These are phyloP conservation scores for Aradophagus sp. DNA, from an alignment of 1,140 invertebrate species.

Conservation along the genomic window DNA sequence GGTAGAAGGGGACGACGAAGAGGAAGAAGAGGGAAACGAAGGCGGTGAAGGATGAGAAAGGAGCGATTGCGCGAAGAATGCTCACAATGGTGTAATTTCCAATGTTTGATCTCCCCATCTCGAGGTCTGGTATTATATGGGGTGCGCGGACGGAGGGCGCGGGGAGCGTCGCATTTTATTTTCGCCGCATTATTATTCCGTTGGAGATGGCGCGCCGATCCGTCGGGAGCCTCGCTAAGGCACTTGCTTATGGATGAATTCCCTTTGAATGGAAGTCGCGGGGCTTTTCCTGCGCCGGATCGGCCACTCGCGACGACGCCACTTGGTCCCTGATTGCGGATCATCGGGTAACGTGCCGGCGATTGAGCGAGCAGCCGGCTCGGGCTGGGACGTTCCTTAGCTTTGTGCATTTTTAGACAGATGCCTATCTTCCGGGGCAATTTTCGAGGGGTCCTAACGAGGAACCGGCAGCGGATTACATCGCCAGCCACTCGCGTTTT, in stretches of 20 bases:
- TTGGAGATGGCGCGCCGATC: constrained; percentile 69
- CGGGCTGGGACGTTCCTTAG: not conserved
- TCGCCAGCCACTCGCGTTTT: too few species aligned
- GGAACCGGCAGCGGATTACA: too few species aligned
- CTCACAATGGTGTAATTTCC: constrained; percentile 72
- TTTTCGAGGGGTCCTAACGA: too few species aligned
- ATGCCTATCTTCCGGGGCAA: not conserved
- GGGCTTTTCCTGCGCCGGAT: constrained; percentile 32
- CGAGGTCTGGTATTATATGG: constrained; percentile 65
- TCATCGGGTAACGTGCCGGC: constrained; percentile 23
- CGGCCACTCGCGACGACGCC: not conserved
- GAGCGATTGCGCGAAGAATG: constrained; percentile 66
- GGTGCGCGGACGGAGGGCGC: constrained; percentile 50
- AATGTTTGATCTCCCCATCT: constrained; percentile 73
- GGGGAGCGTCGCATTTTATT: constrained; percentile 66
- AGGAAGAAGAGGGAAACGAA: constrained; percentile 34
- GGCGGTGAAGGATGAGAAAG: constrained; percentile 52
- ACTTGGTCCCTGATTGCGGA: constrained; percentile 13
- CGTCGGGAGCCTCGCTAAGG: constrained; percentile 50
- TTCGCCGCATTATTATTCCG: constrained; percentile 73
- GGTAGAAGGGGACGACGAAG: constrained; percentile 61
- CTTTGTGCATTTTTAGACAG: not conserved
- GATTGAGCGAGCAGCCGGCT: constrained; percentile 7
- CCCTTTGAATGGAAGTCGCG: constrained; percentile 57
- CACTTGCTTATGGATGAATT: constrained; percentile 73